These are phyloP conservation scores for Pemphredon lugubris DNA, from an alignment of 2,888 invertebrate species.

Conservation along the genomic window DNA sequence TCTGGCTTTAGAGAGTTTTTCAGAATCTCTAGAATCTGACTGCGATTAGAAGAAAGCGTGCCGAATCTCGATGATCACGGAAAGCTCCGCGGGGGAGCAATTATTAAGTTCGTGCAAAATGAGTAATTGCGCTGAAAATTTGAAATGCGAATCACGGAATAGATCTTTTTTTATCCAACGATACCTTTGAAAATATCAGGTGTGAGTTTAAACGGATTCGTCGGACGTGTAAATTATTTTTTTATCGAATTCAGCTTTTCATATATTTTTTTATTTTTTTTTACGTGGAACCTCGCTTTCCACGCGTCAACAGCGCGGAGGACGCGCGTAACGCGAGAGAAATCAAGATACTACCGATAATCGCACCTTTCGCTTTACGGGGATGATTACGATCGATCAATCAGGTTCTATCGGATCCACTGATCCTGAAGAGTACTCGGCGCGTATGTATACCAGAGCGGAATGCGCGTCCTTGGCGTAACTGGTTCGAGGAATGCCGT, in stretches of 20 bases:
- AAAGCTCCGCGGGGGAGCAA: conserved; percentile 19
- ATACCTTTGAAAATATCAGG: no score
- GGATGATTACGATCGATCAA: conserved; percentile 28
- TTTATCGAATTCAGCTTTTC: no score
- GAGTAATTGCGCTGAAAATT: conserved; percentile 5
- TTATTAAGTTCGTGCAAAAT: neutral
- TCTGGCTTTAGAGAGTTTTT: neutral
- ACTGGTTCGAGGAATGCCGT: conserved; percentile 65
- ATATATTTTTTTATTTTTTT: no score
- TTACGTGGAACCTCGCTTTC: no score
- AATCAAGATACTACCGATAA: conserved; percentile 16
- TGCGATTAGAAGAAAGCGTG: conserved; percentile 52
- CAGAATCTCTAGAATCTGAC: conserved; percentile 9
- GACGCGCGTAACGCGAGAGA: neutral
- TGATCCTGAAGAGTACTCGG: conserved; percentile 16
- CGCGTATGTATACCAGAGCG: conserved; percentile 24
- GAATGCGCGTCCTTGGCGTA: conserved; percentile 63
- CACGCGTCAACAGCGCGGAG: no score
- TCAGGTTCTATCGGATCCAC: conserved; percentile 16
- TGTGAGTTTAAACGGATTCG: no score
- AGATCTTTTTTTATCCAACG: no score
- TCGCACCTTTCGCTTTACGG: conserved; percentile 19
- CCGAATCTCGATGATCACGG: conserved; percentile 43
- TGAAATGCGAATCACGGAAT: no score
- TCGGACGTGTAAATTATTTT: no score